Evolutionary conservation across 2,113 vertebrate genomes (phyloP).

Genomic region (Corythaeola cristata): DNA sequence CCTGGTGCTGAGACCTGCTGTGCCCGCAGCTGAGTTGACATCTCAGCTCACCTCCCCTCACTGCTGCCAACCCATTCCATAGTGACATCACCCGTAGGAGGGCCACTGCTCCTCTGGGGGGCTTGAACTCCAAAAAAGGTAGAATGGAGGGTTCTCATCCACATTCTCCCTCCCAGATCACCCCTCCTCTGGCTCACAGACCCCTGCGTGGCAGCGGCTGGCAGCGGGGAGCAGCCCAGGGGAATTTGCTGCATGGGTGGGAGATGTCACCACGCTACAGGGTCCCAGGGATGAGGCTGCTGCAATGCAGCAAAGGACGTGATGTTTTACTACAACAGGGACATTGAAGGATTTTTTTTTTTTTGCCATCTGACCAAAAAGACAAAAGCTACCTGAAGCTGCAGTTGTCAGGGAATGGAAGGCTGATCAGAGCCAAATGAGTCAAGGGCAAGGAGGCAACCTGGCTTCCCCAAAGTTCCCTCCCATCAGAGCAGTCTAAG

Average conservation of each 20-base stretch:
- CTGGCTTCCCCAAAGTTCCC: not conserved
- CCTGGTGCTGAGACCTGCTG: not conserved
- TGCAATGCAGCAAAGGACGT: not conserved
- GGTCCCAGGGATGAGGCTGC: not conserved
- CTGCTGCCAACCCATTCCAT: not conserved
- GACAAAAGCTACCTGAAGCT: not conserved
- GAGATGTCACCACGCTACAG: not conserved
- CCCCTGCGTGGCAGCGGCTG: fast-evolving
- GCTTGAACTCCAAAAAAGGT: not conserved
- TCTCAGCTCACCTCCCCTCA: not conserved
- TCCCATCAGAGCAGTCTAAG: not conserved
- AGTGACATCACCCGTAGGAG: not conserved
- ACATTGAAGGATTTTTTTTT: not conserved
- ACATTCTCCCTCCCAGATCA: not conserved
- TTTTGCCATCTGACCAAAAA: not conserved
- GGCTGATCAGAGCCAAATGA: not conserved
- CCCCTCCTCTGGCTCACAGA: not conserved
- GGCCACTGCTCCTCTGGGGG: not conserved
- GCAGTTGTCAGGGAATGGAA: not conserved
- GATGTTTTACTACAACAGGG: not conserved
- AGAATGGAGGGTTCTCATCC: not conserved
- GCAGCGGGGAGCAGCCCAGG: not conserved
- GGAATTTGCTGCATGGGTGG: not conserved
- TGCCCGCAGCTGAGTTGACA: not conserved
- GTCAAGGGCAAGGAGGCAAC: not conserved